Evolutionary conservation across 1,140 invertebrate genomes (phyloP).

Genomic region (Delia radicum): DNA sequence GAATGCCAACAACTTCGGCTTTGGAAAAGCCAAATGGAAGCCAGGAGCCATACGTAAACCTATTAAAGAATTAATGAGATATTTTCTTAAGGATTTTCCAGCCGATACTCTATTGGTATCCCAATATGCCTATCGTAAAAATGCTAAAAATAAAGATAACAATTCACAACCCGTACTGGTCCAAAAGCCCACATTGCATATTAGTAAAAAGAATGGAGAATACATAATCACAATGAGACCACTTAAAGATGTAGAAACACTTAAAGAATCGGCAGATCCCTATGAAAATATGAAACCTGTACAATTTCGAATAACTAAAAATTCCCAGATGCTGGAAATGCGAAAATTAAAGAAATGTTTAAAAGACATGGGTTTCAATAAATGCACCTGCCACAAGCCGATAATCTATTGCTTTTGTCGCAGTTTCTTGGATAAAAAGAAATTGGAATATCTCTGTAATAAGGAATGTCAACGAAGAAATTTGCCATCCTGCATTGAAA

Average conservation of each 20-base stretch:
- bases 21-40: conserved; percentile 50
- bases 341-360: conserved; percentile 43
- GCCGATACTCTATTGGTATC: conserved; percentile 42
- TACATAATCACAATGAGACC: conserved; percentile 47
- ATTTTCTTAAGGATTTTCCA: conserved; percentile 48
- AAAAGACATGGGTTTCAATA: conserved; percentile 46
- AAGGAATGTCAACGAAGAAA: conserved; percentile 35
- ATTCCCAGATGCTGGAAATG: conserved; percentile 35
- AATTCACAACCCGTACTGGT: conserved; percentile 12
- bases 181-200: conserved; percentile 46
- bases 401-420: conserved; percentile 45
- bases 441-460: conserved; percentile 34
- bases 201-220: conserved; percentile 49
- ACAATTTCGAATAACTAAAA: conserved; percentile 46
- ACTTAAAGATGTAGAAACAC: conserved; percentile 34
- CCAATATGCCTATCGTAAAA: conserved; percentile 37
- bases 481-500: conserved; percentile 32
- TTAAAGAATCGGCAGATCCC: conserved; percentile 40
- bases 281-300: conserved; percentile 49
- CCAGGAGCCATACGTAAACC: conserved; percentile 48
- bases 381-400: conserved; percentile 45
- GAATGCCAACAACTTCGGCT: too few species aligned
- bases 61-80: conserved; percentile 45
- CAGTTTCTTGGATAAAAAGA: conserved; percentile 49
- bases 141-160: background rate